Base-by-base conservation (phyloP, 2,113 vertebrate species). In the Spheniscus mendiculus region DNA sequence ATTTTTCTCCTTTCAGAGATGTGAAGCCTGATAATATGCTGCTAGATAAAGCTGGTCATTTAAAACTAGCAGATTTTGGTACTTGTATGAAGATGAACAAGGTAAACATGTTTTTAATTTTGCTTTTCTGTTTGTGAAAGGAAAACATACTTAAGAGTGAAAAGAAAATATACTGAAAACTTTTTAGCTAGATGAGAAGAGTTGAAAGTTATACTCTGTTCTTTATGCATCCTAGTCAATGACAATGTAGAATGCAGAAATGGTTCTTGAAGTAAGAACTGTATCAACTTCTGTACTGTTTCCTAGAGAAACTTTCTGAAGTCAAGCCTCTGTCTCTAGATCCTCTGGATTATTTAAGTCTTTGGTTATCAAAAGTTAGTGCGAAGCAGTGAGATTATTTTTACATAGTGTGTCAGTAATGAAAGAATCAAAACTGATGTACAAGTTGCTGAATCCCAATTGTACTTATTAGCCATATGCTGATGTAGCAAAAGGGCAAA, bases 61-160 rank as follows among this genome's bases (percentile, higher is more conserved):
- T 99, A 97, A 99, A 99, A 98, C 98, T 99, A 96, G 99, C 99
- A 83, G 99, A 99, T 97, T 99, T 99, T 98, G 99, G 99, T 98
- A 99, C 99, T 98, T 99, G 99, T 97, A 99, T 99, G 99, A 99
- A 99, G 98, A 99, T 99, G 99, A 99, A 99, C 96, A 99, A 99
- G 99, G 99, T 99, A 98, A 96, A 88, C 93, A 63, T 58, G 17
- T 40, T 95, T 96, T 76, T 61, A 67, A 96, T 80, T 83, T 85
- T 1, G 1, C 42, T 96, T 96, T 97, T 50, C 21, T 88, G 44
- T 91, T 94, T 96, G 52, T 96, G 40, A 67, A 79, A 59, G 81
- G 36, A 70, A 69, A 50, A 49, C 67, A 4, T 63, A 44, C n/a
- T 87, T 89, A 21, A 92, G 93, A 96, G 23, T 78, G 32, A 67